A percentile compares a stretch with the other conserved stretches of the same genome.
Conservation (phyloP, 2,797 vertebrate species). For the Smutsia gigantea region DNA sequence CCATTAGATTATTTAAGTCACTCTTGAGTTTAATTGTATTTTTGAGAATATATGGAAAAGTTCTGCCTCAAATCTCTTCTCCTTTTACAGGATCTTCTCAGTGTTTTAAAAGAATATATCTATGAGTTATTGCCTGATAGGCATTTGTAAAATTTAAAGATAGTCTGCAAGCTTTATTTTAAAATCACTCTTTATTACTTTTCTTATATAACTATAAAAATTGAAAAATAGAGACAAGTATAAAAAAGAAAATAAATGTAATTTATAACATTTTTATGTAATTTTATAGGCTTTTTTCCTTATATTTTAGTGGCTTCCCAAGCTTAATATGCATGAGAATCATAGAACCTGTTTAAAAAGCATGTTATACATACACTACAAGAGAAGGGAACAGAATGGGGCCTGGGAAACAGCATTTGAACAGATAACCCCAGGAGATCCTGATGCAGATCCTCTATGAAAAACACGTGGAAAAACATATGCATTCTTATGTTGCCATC, state of each 20-base stretch:
- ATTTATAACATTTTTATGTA: conserved; percentile 6
- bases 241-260: conserved; percentile 4
- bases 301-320: not conserved
- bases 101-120: conserved; percentile 61
- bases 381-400: not conserved
- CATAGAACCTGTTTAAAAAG: not conserved
- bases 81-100: conserved; percentile 40
- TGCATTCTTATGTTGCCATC: not conserved
- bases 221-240: conserved; percentile 27
- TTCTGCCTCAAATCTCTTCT: conserved; percentile 63
- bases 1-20: conserved; percentile 69
- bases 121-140: not conserved
- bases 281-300: not conserved
- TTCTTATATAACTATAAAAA: conserved; percentile 47
- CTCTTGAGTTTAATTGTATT: conserved; percentile 76
- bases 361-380: not conserved
- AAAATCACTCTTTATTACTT: conserved; percentile 27
- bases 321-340: not conserved
- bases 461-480: not conserved
- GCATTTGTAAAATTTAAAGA: conserved; percentile 20
- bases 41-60: conserved; percentile 78
- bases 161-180: conserved; percentile 26
- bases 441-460: not conserved
- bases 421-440: not conserved
- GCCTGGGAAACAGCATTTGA: not conserved